Percentiles rank a stretch among this genome's conserved stretches.
Conservation (phyloP, 2,888 invertebrate species). For the Aspidapion aeneum region DNA sequence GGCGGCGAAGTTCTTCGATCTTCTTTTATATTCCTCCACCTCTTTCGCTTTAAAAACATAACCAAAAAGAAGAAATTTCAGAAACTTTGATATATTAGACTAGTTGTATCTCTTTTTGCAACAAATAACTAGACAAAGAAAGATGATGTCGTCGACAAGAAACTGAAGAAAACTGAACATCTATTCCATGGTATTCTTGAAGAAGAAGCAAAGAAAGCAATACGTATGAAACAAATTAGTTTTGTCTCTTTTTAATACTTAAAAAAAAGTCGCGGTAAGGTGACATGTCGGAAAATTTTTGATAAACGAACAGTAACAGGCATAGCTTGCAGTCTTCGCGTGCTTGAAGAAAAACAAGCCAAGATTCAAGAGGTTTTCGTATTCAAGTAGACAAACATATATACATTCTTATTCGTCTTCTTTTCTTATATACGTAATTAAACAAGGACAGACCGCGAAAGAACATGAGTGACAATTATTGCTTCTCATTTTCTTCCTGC, state of each 20-base stretch:
- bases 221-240: too few relatives aligned
- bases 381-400: background rate
- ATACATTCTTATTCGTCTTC: background rate
- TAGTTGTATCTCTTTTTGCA: background rate
- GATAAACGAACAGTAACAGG: too few relatives aligned
- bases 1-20: conserved; percentile 19
- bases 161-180: background rate
- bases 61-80: background rate
- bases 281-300: too few relatives aligned
- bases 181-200: background rate
- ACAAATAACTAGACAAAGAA: background rate
- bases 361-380: background rate
- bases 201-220: too few relatives aligned
- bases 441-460: background rate
- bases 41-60: conserved; percentile 19
- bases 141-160: background rate
- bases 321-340: background rate
- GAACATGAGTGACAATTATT: background rate
- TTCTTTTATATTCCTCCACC: conserved; percentile 34
- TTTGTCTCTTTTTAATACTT: too few relatives aligned
- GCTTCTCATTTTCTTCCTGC: background rate
- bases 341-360: background rate
- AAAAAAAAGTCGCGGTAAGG: too few relatives aligned
- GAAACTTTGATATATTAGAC: background rate
- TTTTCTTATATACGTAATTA: background rate